Evolutionary conservation across 2,888 invertebrate genomes (phyloP), one percentile per base, ranked within the genome.

Genomic region (Linyphia triangularis): DNA sequence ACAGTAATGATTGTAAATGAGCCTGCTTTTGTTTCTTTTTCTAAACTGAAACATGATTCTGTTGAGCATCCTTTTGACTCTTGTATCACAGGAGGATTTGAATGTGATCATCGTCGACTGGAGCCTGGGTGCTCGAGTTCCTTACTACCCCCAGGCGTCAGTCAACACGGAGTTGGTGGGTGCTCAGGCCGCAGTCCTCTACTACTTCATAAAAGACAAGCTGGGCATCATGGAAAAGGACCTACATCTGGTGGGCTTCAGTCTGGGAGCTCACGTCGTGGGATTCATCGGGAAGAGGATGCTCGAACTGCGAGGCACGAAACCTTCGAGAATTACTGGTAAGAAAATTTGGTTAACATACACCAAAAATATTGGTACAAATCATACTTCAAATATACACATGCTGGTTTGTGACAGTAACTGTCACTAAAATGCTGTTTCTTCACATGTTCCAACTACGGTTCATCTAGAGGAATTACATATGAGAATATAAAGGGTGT

Each of bases 231-330:
- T 26, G 28, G 86, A 88, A 26, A 83, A 83, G 33, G 94, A 93
- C 84, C 93, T 95, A 0, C 95, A 95, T 91, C 91, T 95, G 30
- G 93, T 95, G 2, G 95, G 95, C 0, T 94, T 95, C 92, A 95
- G 95, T 91, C 91, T 95, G 81, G 95, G 95, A 0, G 95, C 94
- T 0, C 95, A 95, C 90, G 94, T 95, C 86, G 95, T 95, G 0
- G 95, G 95, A 0, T 94, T 95, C 0, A 94, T 95, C 0, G 95
- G 95, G 0, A 85, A 83, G 67, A 72, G 70, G 16, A 81, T 90
- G 78, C 63, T 67, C 7, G 82, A 84, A 26, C 33, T 89, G 28
- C 57, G 84, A 1, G 81, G 81, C 19, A 84, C 70, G 2, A 86
- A 40, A n/a, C 81, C 85, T 0, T 88, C 67, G 0, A 89, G 90